phyloP scores from a whole-genome alignment of 35 echinoderm and acorn worm genomes.

The Apostichopus japonicus region DNA sequence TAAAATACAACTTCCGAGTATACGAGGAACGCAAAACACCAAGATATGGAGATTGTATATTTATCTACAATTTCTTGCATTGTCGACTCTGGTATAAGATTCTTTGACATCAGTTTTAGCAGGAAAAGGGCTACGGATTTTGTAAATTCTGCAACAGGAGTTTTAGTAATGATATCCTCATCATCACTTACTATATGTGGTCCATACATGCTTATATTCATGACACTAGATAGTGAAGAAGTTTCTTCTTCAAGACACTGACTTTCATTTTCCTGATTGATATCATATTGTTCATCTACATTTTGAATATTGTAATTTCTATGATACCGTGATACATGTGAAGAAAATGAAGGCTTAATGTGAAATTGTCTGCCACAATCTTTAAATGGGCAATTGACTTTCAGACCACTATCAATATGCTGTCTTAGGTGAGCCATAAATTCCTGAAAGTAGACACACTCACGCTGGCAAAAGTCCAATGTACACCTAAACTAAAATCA shows the following conservation, averaged over 20 bases:
- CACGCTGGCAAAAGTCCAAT: neutral
- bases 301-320: neutral
- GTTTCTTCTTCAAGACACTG: neutral
- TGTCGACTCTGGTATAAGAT: constrained; percentile 31
- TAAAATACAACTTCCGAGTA: no score
- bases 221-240: neutral
- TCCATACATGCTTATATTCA: neutral
- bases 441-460: neutral
- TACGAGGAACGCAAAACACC: no score
- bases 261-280: neutral
- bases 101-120: constrained; percentile 12
- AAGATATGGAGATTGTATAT: no score
- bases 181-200: neutral
- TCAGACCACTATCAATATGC: neutral
- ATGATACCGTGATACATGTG: neutral
- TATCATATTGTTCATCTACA: neutral
- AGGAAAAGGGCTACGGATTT: neutral
- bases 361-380: neutral
- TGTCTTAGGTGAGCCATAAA: neutral
- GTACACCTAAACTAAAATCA: neutral
- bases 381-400: neutral
- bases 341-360: neutral
- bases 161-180: neutral
- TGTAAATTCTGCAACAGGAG: neutral
- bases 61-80: constrained; percentile 33